Conservation (phyloP, 2,888 invertebrate genomes). For the Plagiodera versicolora region DNA sequence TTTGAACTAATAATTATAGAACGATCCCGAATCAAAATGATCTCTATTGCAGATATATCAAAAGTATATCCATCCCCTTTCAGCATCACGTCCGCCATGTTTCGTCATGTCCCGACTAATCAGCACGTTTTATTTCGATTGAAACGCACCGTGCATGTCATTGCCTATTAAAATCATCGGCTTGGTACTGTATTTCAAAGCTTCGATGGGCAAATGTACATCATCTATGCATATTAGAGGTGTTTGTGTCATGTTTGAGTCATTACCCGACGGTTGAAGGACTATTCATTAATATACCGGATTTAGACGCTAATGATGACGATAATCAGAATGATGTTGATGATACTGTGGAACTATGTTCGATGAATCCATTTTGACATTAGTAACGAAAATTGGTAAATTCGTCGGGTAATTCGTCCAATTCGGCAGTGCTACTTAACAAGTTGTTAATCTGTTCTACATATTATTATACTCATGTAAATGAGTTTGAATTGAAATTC, state of each 20-base stretch:
- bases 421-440: no score
- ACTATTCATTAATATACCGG: slow-evolving; percentile 16
- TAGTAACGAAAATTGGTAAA: neutral
- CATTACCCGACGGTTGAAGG: slow-evolving; percentile 21
- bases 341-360: neutral
- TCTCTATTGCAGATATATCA: slow-evolving; percentile 40
- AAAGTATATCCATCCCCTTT: slow-evolving; percentile 40
- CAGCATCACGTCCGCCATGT: slow-evolving; percentile 44
- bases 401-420: no score
- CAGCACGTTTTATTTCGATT: slow-evolving; percentile 53
- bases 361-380: neutral
- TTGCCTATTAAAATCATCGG: slow-evolving; percentile 54
- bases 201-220: slow-evolving; percentile 49
- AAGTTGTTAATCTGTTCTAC: no score
- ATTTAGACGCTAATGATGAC: slow-evolving; percentile 12
- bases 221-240: slow-evolving; percentile 36
- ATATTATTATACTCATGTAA: no score
- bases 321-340: slow-evolving; percentile 7
- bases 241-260: slow-evolving; percentile 42
- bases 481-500: no score
- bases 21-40: slow-evolving; percentile 43
- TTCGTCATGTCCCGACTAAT: slow-evolving; percentile 48
- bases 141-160: slow-evolving; percentile 51
- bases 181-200: slow-evolving; percentile 45
- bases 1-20: slow-evolving; percentile 49